Evolutionary conservation across 2,888 invertebrate genomes (phyloP), one percentile per base, ranked within the genome.

Genomic region (Coecobrya sp.): DNA sequence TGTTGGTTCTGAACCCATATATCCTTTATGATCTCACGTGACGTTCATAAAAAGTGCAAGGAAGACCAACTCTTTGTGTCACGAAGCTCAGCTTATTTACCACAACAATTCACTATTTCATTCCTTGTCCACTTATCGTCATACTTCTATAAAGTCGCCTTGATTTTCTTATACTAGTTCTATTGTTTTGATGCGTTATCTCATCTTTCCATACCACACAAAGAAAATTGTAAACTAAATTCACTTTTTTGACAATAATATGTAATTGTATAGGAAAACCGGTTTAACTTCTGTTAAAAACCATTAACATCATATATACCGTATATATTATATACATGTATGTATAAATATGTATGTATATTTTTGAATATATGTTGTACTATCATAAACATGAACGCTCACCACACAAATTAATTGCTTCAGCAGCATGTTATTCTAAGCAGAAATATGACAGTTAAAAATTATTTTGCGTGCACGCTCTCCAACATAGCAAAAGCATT

Each of bases 211-310:
- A 79, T 22, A 42, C 45, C 25, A 45, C 45, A 76, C 25, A 79
- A 55, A 79, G 55, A 52, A 49, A 70, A 79, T 30, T 13, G 76
- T 22, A 76, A 76, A 49, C 42, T 19, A 76, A 49, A 45, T 76
- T 76, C 49, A 76, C 76, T 25, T 79, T 30, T 52, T 79, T 55
- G 79, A 79, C 55, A 76, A 76, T 49, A 76, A 13, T 76, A 76
- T 25, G n/a, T 79, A 27, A 79, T 52, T 22, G 49, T 76, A 76
- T 76, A 76, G 76, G 8, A 30, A 79, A 79, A 79, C 79, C 79
- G 79, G 79, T 79, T 79, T 79, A 79, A 55, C 79, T 79, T 27
- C 55, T 52, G 45, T 22, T 36, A 11, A 45, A 73, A 52, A 8
- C 55, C 8, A 79, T 10, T 25, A 76, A 42, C 25, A 10, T 10